Evolutionary conservation across 1,140 invertebrate species (phyloP), one percentile per base, ranked within the genome.

Genomic region (Antheraea pernyi): DNA sequence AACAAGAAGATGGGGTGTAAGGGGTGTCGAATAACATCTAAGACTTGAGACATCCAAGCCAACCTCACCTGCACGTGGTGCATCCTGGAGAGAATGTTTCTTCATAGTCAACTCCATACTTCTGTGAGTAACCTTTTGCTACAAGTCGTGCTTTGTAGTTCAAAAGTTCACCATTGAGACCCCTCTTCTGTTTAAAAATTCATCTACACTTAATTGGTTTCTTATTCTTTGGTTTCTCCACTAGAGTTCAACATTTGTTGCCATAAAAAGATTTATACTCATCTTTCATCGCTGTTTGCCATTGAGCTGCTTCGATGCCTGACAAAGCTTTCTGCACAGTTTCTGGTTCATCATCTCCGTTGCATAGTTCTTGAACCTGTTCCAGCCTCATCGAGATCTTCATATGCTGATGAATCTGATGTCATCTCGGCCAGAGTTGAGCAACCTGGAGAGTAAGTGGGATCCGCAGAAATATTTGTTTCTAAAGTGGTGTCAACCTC

Each of bases 121-220:
- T 59, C 19, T 59, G 59, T 9, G 59, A 9, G 19, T 59, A 59
- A n/a, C 59, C 59, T 18, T 59, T 59, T 16, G 59, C 22, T 30
- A 30, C 22, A n/a, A 59, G n/a, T n/a, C 59, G 59, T 8, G 59
- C n/a, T 59, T 59, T 59, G n/a, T 59, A 59, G 11, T 59, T 59
- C n/a, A 59, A 59, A 9, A 18, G 11, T 16, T 62, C 19, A 30
- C 22, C 22, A 30, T 30, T n/a, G 9, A 37, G 8, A 8, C 61
- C 19, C 13, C 13, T 30, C 36, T 62, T 62, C 13, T 10, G 22
- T 30, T 62, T 62, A n/a, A 62, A 62, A 30, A 62, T 30, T 19
- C 61, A 62, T 62, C n/a, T 62, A 30, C 61, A 36, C 36, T 62
- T 62, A 37, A 30, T 37, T 10, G 19, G 9, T 62, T 62, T 62